Evolutionary conservation across 2,888 invertebrate genomes (phyloP).

Genomic region (Drosophila maculinotata): DNA sequence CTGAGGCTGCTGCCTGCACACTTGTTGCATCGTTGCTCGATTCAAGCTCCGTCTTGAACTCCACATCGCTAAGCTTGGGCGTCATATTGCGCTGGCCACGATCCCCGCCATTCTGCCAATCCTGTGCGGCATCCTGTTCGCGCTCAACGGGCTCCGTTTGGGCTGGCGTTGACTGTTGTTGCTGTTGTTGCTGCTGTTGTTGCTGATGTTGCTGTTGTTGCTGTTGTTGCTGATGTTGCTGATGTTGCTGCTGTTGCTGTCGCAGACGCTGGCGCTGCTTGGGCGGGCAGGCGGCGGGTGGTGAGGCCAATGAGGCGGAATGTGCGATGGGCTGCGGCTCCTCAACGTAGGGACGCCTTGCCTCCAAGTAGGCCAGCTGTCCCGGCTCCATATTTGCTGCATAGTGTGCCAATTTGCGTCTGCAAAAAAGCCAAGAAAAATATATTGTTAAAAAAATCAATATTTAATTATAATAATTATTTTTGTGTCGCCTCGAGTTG

Average conservation of each 20-base stretch:
- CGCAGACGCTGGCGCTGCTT: conserved; percentile 73
- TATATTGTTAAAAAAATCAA: neutral
- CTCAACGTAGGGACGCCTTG: conserved; percentile 67
- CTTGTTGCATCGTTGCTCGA: conserved; percentile 30
- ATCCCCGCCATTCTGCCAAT: conserved; percentile 52
- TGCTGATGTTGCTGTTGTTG: conserved; percentile 57
- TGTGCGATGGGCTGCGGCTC: conserved; percentile 65
- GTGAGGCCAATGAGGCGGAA: conserved; percentile 63
- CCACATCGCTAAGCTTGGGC: conserved; percentile 25
- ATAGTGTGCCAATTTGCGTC: conserved; percentile 79
- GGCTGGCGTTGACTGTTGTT: conserved; percentile 9
- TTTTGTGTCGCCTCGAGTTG: no score
- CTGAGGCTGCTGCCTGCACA: conserved; percentile 7
- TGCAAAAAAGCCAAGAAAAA: conserved; percentile 18
- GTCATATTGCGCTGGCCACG: no score
- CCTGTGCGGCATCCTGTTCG: conserved; percentile 30
- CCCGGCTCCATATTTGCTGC: conserved; percentile 74
- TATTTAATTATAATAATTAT: neutral
- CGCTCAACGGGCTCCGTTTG: conserved; percentile 27
- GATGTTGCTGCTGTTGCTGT: conserved; percentile 55
- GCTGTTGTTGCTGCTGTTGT: conserved; percentile 41
- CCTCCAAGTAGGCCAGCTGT: conserved; percentile 74
- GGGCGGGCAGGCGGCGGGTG: conserved; percentile 72
- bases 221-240: conserved; percentile 38
- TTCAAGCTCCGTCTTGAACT: conserved; percentile 50